Conservation (phyloP, 2,113 vertebrate genomes). For the Sander vitreus region DNA sequence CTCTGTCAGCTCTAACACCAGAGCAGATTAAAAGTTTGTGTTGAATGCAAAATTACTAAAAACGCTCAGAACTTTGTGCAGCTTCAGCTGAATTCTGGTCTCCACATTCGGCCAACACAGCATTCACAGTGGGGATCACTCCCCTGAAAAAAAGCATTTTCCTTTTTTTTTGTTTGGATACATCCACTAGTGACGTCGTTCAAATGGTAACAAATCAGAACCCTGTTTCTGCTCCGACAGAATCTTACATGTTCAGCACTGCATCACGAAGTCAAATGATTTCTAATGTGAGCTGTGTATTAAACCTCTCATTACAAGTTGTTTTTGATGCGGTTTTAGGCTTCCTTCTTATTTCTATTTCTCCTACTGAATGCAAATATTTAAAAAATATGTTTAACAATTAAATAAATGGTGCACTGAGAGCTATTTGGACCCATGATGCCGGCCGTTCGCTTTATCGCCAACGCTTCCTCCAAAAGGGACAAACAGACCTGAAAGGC, state of each 20-base stretch:
- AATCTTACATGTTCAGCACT: not conserved
- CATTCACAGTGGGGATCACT: not conserved
- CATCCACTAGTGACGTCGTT: not conserved
- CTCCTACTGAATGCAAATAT: not conserved
- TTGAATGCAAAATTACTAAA: not conserved
- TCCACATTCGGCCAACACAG: not conserved
- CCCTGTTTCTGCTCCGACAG: not conserved
- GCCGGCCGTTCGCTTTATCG: not conserved
- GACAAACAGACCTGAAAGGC: too few relatives aligned
- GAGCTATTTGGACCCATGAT: not conserved
- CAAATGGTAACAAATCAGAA: too few relatives aligned
- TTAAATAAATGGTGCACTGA: not conserved
- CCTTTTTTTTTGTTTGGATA: not conserved
- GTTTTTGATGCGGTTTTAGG: too few relatives aligned
- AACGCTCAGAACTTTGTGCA: not conserved
- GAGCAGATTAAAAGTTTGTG: not conserved
- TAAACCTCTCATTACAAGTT: too few relatives aligned
- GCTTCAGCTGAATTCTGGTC: not conserved
- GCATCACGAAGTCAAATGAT: not conserved
- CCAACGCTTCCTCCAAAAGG: not conserved
- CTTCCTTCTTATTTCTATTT: too few relatives aligned
- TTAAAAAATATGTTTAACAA: not conserved
- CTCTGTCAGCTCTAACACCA: not conserved
- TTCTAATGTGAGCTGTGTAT: not conserved
- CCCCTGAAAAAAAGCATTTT: not conserved